Evolutionary conservation across 2,797 vertebrate genomes (phyloP).

Genomic region (Phoxinus dragarum): DNA sequence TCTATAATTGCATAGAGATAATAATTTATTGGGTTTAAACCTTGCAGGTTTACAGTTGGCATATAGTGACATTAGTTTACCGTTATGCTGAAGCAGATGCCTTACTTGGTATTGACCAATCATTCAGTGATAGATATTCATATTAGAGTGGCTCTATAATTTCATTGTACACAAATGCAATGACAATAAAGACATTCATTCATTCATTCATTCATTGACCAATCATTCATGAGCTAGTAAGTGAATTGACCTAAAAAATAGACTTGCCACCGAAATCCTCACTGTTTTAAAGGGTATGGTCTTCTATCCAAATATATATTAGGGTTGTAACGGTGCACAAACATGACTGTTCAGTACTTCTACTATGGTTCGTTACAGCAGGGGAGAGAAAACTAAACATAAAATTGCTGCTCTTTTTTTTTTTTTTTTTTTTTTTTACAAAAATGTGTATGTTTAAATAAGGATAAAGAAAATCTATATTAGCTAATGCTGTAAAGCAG

Average conservation of each 20-base stretch:
- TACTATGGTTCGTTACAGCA: no score
- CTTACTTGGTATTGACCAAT: not conserved
- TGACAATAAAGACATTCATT: no score
- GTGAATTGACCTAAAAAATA: not conserved
- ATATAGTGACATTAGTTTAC: not conserved
- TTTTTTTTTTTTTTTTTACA: no score
- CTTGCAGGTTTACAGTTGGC: not conserved
- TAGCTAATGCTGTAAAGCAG: no score
- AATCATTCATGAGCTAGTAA: not conserved
- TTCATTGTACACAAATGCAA: no score
- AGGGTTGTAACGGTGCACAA: no score
- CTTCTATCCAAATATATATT: not conserved
- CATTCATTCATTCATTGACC: not conserved
- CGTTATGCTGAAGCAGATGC: not conserved
- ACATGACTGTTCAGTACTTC: no score
- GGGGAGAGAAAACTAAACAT: no score
- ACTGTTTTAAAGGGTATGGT: not conserved
- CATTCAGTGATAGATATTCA: not conserved
- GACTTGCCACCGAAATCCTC: not conserved
- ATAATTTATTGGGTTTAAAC: not conserved
- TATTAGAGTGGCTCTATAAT: no score
- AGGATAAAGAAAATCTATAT: no score
- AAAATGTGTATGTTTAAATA: no score
- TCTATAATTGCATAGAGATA: not conserved
- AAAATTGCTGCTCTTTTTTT: no score